Evolutionary conservation across 2,113 vertebrate genomes (phyloP).

Genomic region (Sturnus vulgaris): DNA sequence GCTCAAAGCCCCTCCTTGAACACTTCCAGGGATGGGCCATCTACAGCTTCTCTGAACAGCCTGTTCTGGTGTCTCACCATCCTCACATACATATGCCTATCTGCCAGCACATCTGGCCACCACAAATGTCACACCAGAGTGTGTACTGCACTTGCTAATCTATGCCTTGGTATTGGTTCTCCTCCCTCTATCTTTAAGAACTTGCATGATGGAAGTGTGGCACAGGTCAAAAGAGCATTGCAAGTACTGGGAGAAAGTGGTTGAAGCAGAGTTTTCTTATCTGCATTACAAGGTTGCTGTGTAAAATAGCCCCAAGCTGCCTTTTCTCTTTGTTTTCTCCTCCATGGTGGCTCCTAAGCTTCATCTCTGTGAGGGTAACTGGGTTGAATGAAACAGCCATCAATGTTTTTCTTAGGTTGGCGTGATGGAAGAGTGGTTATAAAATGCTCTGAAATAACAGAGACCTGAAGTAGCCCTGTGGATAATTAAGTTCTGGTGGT

Average conservation of each 20-base stretch:
- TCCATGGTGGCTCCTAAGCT: neutral
- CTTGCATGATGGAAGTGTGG: neutral
- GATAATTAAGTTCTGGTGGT: neutral
- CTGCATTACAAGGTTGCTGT: neutral
- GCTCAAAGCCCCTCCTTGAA: neutral
- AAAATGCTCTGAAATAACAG: neutral
- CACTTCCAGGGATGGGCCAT: neutral
- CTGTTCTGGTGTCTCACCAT: neutral
- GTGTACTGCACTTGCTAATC: neutral
- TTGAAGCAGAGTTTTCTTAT: neutral
- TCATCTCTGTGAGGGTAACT: neutral
- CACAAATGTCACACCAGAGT: neutral
- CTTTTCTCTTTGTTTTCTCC: neutral
- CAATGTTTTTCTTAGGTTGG: neutral
- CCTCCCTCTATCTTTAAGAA: neutral
- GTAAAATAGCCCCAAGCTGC: neutral
- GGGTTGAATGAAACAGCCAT: neutral
- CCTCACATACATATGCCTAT: neutral
- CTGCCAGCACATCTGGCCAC: neutral
- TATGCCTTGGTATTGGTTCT: neutral
- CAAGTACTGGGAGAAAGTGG: neutral
- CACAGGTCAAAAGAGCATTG: neutral
- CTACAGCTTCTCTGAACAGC: neutral
- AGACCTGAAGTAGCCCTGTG: neutral
- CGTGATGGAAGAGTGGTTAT: neutral